Percentiles rank a stretch among this genome's conserved stretches.
phyloP scores from a whole-genome alignment of 1,140 invertebrate genomes.

The Sinella curviseta region DNA sequence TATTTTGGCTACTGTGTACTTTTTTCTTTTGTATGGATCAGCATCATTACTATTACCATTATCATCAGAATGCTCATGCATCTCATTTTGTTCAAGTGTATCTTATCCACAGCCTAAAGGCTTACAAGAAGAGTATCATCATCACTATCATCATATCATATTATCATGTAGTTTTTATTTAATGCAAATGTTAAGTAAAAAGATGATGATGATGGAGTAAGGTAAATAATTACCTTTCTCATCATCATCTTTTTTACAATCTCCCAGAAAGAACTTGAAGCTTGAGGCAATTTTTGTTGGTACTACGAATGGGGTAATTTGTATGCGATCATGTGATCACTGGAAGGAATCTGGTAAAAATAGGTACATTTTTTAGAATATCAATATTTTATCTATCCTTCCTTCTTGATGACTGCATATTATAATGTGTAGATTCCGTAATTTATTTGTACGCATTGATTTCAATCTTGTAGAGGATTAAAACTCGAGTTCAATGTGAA shows the following conservation, averaged over 20 bases:
- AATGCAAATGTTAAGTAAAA: conserved; percentile 13
- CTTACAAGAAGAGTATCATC: no score
- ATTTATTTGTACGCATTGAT: no score
- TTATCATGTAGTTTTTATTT: neutral
- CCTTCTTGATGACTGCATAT: no score
- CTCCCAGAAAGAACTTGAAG: neutral
- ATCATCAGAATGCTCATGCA: neutral
- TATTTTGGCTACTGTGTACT: neutral
- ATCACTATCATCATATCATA: no score
- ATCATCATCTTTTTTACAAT: neutral
- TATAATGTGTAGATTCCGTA: no score
- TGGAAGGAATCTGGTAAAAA: neutral
- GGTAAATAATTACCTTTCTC: conserved; percentile 15
- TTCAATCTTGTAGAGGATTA: no score
- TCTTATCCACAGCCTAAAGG: no score
- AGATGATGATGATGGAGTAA: conserved; percentile 10
- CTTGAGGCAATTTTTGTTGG: neutral
- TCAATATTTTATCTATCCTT: neutral
- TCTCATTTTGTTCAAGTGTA: no score
- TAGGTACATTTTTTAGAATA: neutral
- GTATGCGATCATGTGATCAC: neutral
- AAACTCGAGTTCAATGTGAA: no score
- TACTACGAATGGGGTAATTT: neutral
- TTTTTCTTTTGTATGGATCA: neutral
- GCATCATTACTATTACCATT: neutral